Conservation (phyloP, 2,888 invertebrate species). For the Rambutsinella grinnellia region DNA sequence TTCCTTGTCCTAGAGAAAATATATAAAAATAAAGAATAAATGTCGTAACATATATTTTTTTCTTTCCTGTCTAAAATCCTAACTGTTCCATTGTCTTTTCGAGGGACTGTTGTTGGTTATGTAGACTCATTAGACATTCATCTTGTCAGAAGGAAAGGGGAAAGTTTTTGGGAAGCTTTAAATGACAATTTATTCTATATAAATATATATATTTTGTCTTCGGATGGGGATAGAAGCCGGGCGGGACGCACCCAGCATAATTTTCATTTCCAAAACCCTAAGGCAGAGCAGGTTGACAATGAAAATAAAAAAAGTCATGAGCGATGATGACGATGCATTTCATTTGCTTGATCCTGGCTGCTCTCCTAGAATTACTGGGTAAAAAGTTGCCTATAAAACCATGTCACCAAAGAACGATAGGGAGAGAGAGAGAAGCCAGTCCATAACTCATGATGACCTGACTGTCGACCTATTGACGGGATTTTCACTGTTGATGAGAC, state of each 20-base stretch:
- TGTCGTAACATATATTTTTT: slow-evolving; percentile 35
- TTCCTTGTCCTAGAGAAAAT: neutral
- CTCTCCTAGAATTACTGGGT: neutral
- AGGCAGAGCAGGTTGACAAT: slow-evolving; percentile 41
- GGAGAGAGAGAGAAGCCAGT: slow-evolving; percentile 10
- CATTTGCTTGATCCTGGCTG: neutral
- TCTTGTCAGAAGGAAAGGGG: slow-evolving; percentile 38
- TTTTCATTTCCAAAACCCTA: slow-evolving; percentile 7
- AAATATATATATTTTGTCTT: slow-evolving; percentile 2
- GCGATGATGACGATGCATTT: slow-evolving; percentile 2
- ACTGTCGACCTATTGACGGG: slow-evolving; percentile 42
- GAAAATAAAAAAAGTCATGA: slow-evolving; percentile 19
- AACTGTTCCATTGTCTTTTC: slow-evolving; percentile 53
- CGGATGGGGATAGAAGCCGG: slow-evolving; percentile 3
- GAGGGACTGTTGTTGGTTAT: neutral
- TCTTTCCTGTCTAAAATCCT: too few species aligned
- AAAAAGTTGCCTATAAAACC: neutral
- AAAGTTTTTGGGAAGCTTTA: neutral
- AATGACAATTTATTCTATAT: slow-evolving; percentile 13
- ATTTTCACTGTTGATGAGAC: slow-evolving; percentile 20
- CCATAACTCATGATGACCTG: slow-evolving; percentile 45
- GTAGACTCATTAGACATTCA: slow-evolving; percentile 48
- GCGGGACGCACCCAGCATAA: slow-evolving; percentile 54
- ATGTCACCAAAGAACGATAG: neutral
- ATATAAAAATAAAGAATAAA: slow-evolving; percentile 15